Evolutionary conservation across 1,140 invertebrate genomes (phyloP).

Genomic region (Uloborus diversus): DNA sequence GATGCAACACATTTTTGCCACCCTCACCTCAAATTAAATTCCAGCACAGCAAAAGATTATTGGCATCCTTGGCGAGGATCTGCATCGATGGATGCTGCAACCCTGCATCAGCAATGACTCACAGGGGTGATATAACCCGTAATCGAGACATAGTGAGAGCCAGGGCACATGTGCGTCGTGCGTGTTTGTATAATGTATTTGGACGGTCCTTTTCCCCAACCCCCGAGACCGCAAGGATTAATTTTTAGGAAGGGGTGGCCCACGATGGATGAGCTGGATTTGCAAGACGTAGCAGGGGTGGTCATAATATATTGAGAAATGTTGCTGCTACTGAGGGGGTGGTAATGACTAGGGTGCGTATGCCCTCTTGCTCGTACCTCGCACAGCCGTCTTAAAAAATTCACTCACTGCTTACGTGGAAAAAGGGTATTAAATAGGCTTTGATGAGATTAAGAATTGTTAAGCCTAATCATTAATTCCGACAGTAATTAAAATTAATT

Average conservation of each 20-base stretch:
- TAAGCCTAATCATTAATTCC: no score
- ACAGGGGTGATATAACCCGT: constrained; percentile 51
- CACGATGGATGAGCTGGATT: constrained; percentile 47
- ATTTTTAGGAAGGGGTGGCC: constrained; percentile 34
- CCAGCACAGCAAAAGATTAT: no score
- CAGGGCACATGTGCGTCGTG: constrained; percentile 9
- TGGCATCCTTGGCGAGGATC: background rate
- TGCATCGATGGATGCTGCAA: constrained; percentile 12
- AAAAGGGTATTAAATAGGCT: no score
- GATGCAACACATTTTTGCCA: no score
- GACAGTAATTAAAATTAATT: no score
- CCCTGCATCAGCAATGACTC: constrained; percentile 40
- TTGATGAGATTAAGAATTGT: no score
- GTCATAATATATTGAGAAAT: background rate
- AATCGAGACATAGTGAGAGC: constrained; percentile 43
- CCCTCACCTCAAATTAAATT: no score
- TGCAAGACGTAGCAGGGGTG: background rate
- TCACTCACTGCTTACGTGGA: no score
- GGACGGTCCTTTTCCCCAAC: constrained; percentile 10
- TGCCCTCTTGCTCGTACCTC: background rate
- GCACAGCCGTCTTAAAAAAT: no score
- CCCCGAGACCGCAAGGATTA: constrained; percentile 49
- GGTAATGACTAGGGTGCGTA: background rate
- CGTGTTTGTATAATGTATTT: constrained; percentile 52
- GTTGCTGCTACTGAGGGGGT: background rate